Evolutionary conservation across 2,113 vertebrate genomes (phyloP).

Genomic region (Callithrix jacchus): DNA sequence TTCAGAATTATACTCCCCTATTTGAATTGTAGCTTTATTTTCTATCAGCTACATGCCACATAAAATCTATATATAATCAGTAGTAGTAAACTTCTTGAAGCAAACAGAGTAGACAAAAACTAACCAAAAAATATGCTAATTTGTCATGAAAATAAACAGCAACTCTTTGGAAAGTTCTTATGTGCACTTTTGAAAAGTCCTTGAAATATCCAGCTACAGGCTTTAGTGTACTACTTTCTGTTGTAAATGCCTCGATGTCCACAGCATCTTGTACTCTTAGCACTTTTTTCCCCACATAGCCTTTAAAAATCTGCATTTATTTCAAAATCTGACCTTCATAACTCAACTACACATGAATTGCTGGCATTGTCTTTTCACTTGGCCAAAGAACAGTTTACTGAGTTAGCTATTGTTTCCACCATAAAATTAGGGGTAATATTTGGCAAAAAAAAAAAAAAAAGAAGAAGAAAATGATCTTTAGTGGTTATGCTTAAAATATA

Average conservation of each 20-base stretch:
- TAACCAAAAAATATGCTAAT: constrained; percentile 41
- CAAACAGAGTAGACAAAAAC: constrained; percentile 11
- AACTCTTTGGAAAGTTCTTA: background rate
- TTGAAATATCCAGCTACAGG: background rate
- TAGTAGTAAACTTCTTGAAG: constrained; percentile 38
- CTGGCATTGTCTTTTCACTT: background rate
- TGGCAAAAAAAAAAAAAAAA: background rate
- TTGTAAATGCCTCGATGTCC: background rate
- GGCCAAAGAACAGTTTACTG: background rate
- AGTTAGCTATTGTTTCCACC: background rate
- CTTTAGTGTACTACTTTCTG: background rate
- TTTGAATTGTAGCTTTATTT: background rate
- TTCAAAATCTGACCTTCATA: background rate
- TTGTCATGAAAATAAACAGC: constrained; percentile 60
- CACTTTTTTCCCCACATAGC: background rate
- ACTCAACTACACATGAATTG: background rate
- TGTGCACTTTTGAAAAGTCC: background rate
- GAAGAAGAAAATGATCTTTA: background rate
- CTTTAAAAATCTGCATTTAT: background rate
- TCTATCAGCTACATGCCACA: constrained; percentile 2
- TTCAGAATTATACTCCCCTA: background rate
- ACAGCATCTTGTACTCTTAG: background rate
- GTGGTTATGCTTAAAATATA: background rate
- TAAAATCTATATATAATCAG: constrained; percentile 38
- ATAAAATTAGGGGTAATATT: constrained; percentile 4